Evolutionary conservation across 2,113 vertebrate species (phyloP), one percentile per base, ranked within the genome.

Genomic region (Tretioscincus oriximinensis): DNA sequence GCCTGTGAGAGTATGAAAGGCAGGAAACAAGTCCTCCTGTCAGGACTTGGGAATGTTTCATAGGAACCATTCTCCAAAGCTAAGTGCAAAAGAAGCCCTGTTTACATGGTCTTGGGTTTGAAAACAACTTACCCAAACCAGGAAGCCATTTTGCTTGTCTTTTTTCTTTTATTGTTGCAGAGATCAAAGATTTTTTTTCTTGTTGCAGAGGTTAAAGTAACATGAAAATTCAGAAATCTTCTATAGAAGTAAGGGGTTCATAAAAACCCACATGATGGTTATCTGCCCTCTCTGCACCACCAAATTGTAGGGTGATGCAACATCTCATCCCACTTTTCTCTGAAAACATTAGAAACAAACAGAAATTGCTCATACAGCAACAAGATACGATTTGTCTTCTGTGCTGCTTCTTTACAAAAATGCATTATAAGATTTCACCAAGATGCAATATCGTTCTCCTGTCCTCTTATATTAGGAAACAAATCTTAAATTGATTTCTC

Each of bases 401-500:
- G 65, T 47, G 54, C 31, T 28, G 31, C 65, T 69, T 75, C 29
- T 70, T 76, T 63, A 63, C 5, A 31, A 69, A 61, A 81, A 76
- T 47, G 45, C 65, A 75, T 81, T 76, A 69, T 76, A 75, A n/a
- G 31, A 24, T 61, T 76, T 29, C 10, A 5, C 26, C 64, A 61
- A 35, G 51, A n/a, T 29, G 61, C 9, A 63, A 26, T 31, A 54
- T 67, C 28, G 63, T 63, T 16, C 54, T 69, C 12, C 49, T 18
- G 20, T 31, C n/a, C 9, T 63, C 80, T n/a, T 26, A 31, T 70
- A 70, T 70, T 70, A 76, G 73, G 80, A 76, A 82, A 76, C 65
- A 82, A 69, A 82, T 69, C 58, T 70, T 49, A 76, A 68, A 82
- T 82, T 82, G 66, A 82, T 82, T 82, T 76, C 26, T 69, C 66